Conservation (phyloP, 2,797 vertebrate genomes). For the Falco novaeseelandiae region DNA sequence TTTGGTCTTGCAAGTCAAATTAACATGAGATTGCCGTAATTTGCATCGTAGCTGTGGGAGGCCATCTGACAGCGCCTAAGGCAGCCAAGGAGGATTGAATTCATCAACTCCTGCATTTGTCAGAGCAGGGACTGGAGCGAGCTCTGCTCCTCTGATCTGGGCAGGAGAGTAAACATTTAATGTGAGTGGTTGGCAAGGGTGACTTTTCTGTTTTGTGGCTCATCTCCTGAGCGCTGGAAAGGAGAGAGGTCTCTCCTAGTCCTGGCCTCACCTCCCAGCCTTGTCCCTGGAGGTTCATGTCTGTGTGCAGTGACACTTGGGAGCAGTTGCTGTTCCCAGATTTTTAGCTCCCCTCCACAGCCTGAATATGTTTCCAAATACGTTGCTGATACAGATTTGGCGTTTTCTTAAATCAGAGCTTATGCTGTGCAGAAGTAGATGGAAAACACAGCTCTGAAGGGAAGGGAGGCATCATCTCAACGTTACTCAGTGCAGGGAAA, state of each 20-base stretch:
- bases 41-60: not conserved
- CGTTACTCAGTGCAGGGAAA: not conserved
- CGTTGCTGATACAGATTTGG: accelerated
- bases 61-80: not conserved
- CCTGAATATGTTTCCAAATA: not conserved
- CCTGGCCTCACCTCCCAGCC: not conserved
- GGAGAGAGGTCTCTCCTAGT: not conserved
- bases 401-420: accelerated
- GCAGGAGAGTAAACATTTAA: not conserved
- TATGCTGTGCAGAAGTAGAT: accelerated
- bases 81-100: not conserved
- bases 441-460: not conserved
- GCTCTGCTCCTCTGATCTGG: not conserved
- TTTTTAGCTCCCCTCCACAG: not conserved
- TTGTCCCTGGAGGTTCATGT: not conserved
- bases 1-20: not conserved
- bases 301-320: not conserved
- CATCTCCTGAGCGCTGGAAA: not conserved
- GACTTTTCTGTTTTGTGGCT: not conserved
- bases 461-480: not conserved
- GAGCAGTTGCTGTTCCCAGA: not conserved
- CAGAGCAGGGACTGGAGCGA: not conserved
- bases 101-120: not conserved
- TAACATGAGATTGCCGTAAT: not conserved
- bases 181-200: not conserved